Percentiles rank a stretch among this genome's conserved stretches.
phyloP scores from a whole-genome alignment of 2,888 invertebrate genomes.

The Noctua janthe region DNA sequence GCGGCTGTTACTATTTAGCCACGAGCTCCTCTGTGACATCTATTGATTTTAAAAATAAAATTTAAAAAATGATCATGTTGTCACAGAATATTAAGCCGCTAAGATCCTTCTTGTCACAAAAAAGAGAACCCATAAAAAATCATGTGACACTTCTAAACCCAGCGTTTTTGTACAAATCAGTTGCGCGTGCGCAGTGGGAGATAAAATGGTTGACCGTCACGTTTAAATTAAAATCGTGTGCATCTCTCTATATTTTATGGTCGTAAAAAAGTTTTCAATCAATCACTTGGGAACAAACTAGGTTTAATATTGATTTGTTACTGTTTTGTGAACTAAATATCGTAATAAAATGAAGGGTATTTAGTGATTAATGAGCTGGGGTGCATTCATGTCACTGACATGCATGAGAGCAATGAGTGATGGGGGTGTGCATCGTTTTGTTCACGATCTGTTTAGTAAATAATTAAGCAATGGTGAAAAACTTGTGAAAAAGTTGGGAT shows the following conservation, averaged over 20 bases:
- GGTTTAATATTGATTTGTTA: slow-evolving; percentile 24
- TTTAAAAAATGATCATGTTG: not conserved
- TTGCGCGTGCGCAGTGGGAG: slow-evolving; percentile 44
- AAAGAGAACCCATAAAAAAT: slow-evolving; percentile 4
- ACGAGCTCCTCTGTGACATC: too few species aligned
- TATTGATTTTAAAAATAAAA: too few species aligned
- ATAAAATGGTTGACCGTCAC: slow-evolving; percentile 54
- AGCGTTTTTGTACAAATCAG: slow-evolving; percentile 36
- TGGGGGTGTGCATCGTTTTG: not conserved
- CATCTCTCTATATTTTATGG: slow-evolving; percentile 30
- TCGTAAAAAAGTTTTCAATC: slow-evolving; percentile 50
- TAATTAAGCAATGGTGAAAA: not conserved
- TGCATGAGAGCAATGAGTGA: not conserved
- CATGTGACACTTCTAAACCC: not conserved
- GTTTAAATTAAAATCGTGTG: slow-evolving; percentile 61
- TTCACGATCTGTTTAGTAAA: not conserved
- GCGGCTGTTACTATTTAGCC: too few species aligned
- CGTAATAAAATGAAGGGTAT: not conserved
- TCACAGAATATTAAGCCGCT: not conserved
- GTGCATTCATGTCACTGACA: not conserved
- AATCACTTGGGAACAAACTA: slow-evolving; percentile 39
- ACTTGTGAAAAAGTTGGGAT: too few species aligned
- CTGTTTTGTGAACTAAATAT: not conserved
- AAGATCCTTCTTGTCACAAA: not conserved
- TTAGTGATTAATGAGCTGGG: slow-evolving; percentile 1